These are phyloP conservation scores for Melipona bicolor DNA, from an alignment of 2,888 invertebrate species.

Conservation along the genomic window DNA sequence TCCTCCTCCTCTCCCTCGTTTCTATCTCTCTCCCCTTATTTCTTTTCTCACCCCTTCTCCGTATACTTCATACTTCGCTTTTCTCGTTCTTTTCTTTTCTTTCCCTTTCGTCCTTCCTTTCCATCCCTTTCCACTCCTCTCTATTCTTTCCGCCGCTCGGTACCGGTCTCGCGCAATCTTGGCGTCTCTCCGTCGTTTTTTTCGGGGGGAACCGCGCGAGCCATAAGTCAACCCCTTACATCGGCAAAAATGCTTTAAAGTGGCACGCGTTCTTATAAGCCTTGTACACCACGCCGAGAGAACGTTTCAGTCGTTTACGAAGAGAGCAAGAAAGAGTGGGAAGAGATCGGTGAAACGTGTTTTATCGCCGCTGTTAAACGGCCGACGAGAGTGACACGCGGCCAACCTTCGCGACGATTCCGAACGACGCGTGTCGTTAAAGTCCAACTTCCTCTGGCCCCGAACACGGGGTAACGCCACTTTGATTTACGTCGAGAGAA, in stretches of 20 bases:
- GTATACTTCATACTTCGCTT: not conserved
- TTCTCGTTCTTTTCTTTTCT: not conserved
- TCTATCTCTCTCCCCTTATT: not conserved
- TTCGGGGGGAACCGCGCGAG: constrained; percentile 70
- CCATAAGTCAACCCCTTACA: constrained; percentile 83
- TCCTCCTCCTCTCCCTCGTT: not conserved
- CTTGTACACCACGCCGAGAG: constrained; percentile 29
- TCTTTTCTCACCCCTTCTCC: constrained; percentile 8
- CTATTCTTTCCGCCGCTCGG: not conserved
- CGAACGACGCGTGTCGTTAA: constrained; percentile 69
- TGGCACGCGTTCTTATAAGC: constrained; percentile 75
- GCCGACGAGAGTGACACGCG: constrained; percentile 68
- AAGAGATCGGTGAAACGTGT: constrained; percentile 62
- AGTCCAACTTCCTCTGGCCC: constrained; percentile 53
- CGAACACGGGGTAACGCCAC: constrained; percentile 55
- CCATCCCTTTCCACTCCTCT: constrained; percentile 14
- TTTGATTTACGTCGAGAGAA: constrained; percentile 50
- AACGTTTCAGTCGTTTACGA: not conserved
- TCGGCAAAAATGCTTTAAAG: constrained; percentile 84
- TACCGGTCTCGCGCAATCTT: constrained; percentile 25
- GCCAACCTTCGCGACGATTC: constrained; percentile 57
- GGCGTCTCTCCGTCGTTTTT: not conserved
- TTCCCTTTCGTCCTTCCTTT: too few relatives aligned
- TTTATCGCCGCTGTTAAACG: constrained; percentile 76
- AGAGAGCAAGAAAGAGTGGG: not conserved